These are phyloP conservation scores for Coenonympha glycerion DNA, from an alignment of 2,888 invertebrate species.

Conservation along the genomic window DNA sequence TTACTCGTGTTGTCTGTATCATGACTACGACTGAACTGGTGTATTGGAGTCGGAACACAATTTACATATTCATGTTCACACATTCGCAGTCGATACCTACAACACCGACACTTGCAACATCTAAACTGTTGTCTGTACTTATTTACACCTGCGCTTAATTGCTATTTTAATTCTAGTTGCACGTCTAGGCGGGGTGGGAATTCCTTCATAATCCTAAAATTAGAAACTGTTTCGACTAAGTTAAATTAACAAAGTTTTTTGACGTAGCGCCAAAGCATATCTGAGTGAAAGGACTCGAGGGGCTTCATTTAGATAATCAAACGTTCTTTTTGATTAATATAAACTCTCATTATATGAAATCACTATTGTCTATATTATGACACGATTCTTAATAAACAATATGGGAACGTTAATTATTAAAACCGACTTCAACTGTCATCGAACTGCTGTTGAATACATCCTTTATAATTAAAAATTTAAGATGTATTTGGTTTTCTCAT, in stretches of 20 bases:
- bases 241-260: slow-evolving; percentile 30
- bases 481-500: too few relatives aligned
- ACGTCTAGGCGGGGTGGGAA: slow-evolving; percentile 22
- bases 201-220: slow-evolving; percentile 29
- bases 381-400: too few relatives aligned
- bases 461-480: too few relatives aligned
- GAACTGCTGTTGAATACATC: too few relatives aligned
- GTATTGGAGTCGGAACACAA: neutral
- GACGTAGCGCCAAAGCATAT: slow-evolving; percentile 23
- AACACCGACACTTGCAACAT: slow-evolving; percentile 7
- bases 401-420: too few relatives aligned
- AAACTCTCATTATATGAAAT: neutral
- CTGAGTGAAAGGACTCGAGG: slow-evolving; percentile 22
- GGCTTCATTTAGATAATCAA: slow-evolving; percentile 14
- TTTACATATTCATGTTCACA: slow-evolving; percentile 4
- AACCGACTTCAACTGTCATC: too few relatives aligned
- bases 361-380: neutral
- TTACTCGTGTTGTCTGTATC: neutral
- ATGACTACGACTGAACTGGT: neutral
- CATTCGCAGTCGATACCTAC: slow-evolving; percentile 1
- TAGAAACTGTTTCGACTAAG: slow-evolving; percentile 27
- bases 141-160: slow-evolving; percentile 30
- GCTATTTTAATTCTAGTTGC: slow-evolving; percentile 27
- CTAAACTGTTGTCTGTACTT: slow-evolving; percentile 24
- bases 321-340: slow-evolving; percentile 3